phyloP scores from a whole-genome alignment of 64 coral and sea anemone species.

The Pocillopora verrucosa region DNA sequence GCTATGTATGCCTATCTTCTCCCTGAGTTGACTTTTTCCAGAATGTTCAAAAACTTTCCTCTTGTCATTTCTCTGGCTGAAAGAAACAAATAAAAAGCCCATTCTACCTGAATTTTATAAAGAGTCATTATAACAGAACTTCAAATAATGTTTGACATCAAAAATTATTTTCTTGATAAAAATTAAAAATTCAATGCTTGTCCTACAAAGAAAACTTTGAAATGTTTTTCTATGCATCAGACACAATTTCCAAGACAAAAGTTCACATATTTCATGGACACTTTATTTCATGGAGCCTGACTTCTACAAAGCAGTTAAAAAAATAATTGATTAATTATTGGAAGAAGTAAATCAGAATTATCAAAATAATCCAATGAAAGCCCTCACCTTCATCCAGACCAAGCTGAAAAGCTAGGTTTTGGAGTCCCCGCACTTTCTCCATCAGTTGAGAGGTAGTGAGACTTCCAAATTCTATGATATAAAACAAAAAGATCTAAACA shows the following conservation, averaged over 20 bases:
- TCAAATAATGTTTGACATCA: too few species aligned
- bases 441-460: conserved; percentile 91
- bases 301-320: too few species aligned
- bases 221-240: too few species aligned
- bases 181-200: too few species aligned
- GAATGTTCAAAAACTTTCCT: conserved; percentile 93
- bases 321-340: too few species aligned
- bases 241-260: too few species aligned
- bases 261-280: too few species aligned
- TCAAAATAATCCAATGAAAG: neutral
- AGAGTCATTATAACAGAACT: too few species aligned
- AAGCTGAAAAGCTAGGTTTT: conserved; percentile 97
- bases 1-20: conserved; percentile 18
- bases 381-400: conserved; percentile 93
- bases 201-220: too few species aligned
- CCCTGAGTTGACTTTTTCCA: conserved; percentile 75
- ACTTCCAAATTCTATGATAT: conserved; percentile 90
- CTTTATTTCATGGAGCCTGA: too few species aligned
- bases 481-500: neutral
- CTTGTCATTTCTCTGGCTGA: conserved; percentile 98
- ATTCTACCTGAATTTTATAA: neutral
- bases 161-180: too few species aligned
- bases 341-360: too few species aligned
- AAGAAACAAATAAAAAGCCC: conserved; percentile 21
- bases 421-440: conserved; percentile 97